Base-by-base conservation (phyloP, 2,113 vertebrate species). In the Tonatia bakeri region DNA sequence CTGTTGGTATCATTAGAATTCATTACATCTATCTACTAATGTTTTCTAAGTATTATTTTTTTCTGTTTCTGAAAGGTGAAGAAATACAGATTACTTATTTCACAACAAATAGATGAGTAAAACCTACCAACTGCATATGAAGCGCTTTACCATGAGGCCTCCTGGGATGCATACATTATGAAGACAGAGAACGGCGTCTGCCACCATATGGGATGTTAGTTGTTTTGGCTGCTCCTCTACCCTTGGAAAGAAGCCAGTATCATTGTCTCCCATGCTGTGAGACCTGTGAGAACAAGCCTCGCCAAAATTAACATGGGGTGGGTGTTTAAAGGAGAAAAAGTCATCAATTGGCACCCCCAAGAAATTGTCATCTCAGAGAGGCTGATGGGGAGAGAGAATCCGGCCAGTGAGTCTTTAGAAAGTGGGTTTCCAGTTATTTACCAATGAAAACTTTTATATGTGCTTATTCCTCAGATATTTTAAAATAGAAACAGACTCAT, bases 81-180 rank as follows among this genome's bases (percentile, higher is more conserved):
- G 59, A 87, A 65, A 88, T 40, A 90, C 9, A 64, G 22, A 76
- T 47, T 40, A 81, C n/a, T 92, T 81, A 59, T 65, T 92, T 87
- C n/a, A 83, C 13, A 95, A 72, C 36, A 92, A 73, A 87, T 69
- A 83, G 45, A 76, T 85, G 50, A 43, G 77, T 47, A 82, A 36
- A 28, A 6, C 13, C 22, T 84, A 33, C 24, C 45, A 81, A 88
- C 28, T 73, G 54, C 19, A 72, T 85, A 95, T 77, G 75, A 94
- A 94, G 79, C 96, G 70, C 70, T 81, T 93, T 94, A 52, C 65
- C 52, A 90, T 7, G n/a, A 82, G 38, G 76, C n/a, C 96, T 94
- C 94, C 69, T 28, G 92, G 67, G 84, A 87, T 87, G 61, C 93
- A 90, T 94, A 56, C 11, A 73, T 96, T 84, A 92, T 38, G 64